A percentile compares a stretch with the other conserved stretches of the same genome.
Conservation (phyloP, 1,140 invertebrate genomes). For the Eciton burchellii region DNA sequence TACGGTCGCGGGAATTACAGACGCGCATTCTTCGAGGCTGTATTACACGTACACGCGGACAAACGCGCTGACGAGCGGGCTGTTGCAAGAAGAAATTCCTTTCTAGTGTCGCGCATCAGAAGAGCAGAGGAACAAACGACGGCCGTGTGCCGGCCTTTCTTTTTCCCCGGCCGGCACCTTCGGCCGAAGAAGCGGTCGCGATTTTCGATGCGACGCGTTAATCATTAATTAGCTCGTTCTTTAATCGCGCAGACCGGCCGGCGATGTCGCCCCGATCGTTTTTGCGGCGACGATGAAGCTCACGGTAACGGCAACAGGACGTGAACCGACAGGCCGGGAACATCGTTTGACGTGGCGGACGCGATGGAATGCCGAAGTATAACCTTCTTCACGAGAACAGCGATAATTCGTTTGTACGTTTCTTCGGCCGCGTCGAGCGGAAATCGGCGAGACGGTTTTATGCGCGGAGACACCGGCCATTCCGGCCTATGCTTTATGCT, state of each 20-base stretch:
- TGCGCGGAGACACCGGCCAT: slow-evolving; percentile 26
- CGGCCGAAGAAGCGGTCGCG: slow-evolving; percentile 41
- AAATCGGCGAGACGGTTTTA: slow-evolving; percentile 46
- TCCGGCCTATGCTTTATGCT: slow-evolving; percentile 17
- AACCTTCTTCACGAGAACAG: slow-evolving; percentile 57
- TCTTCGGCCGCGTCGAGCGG: slow-evolving; percentile 42
- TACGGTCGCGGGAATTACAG: neutral
- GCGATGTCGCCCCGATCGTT: slow-evolving; percentile 63
- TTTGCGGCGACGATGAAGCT: slow-evolving; percentile 23
- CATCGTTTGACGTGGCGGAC: slow-evolving; percentile 62
- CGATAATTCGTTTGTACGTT: slow-evolving; percentile 57
- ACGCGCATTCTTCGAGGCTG: neutral
- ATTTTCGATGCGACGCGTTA: slow-evolving; percentile 68
- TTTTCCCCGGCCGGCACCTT: neutral
- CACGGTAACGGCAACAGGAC: slow-evolving; percentile 6
- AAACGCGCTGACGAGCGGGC: neutral
- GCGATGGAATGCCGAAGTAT: slow-evolving; percentile 68
- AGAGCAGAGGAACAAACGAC: no score
- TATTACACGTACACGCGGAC: no score
- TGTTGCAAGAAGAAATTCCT: neutral
- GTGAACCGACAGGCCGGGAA: slow-evolving; percentile 12
- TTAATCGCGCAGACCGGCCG: slow-evolving; percentile 66
- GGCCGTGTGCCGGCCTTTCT: no score
- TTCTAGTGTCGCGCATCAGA: neutral
- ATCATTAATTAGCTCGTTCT: slow-evolving; percentile 77